Base-by-base conservation (phyloP, 2,888 invertebrate species). In the Gryllus longicercus region DNA sequence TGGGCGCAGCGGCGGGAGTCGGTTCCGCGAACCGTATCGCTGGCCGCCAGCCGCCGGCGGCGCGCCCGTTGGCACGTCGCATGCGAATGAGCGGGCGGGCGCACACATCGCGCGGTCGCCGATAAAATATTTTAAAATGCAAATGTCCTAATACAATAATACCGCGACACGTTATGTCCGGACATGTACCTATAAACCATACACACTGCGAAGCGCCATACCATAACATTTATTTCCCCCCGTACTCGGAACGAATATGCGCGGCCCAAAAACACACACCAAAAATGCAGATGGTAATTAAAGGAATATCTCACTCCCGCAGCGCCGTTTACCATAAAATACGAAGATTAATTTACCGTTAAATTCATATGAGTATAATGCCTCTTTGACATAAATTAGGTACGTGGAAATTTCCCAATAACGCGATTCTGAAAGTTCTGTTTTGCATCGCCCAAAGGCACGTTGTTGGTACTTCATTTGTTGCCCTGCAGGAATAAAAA, bases 251-350 rank as follows among this genome's bases (percentile, higher is more conserved):
- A 63, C 12, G 14, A 18, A 63, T 63, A n/a, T 18, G 63, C n/a
- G 14, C 63, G 8, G 63, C n/a, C 63, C 8, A 63, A 63, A n/a
- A 18, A 63, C 14, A 63, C 63, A 63, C 14, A 63, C 63, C 14
- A 63, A 63, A 63, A 63, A 63, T 63, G n/a, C 63, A 63, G 16
- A 63, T 63, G 63, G 63, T 63, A 63, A 63, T 63, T 63, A 63
- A 14, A 63, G 38, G 16, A 63, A 63, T 63, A 63, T 18, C 38
- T 18, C 63, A 63, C 63, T 63, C 14, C 63, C 63, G 14, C 63
- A n/a, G 14, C 16, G 8, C 63, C 63, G n/a, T 63, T 63, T n/a
- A 18, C 63, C n/a, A 14, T n/a, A 14, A 63, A 63, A 63, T n/a
- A 63, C 16, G n/a, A 63, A 63, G 63, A 63, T 63, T 63, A 63